Base-by-base conservation (phyloP, 2,888 invertebrate species). In the Andrena flavipes region DNA sequence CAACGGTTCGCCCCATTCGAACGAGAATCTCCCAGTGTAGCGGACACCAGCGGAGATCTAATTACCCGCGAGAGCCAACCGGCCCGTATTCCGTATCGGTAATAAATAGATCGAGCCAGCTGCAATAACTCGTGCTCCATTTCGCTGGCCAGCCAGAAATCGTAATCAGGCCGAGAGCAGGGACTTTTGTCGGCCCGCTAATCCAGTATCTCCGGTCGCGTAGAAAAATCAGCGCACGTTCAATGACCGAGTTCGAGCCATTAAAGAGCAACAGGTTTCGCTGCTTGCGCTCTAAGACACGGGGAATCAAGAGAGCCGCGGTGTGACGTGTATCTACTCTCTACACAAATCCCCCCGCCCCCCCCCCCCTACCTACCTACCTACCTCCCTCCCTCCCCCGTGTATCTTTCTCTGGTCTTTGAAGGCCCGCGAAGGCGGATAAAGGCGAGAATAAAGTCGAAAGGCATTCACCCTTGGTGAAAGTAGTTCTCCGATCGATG, bases 391-490 rank as follows among this genome's bases (percentile, higher is more conserved):
- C 42, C 16, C 13, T 7, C 62, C 23, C n/a, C 62, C 49, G 69
- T 76, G 62, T 84, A 73, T 80, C 80, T 82, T 76, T 76, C 82
- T 74, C 83, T 78, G 69, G 56, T 67, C 68, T 76, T 77, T 70
- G 79, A 78, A 82, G 72, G 74, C 77, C 84, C 82, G 76, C 84
- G 87, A 82, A 81, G 65, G 87, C 88, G 88, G 82, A 87, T 86
- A 82, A 89, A 87, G 88, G 88, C 86, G 86, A 88, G 89, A 86
- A 88, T 89, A 88, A 89, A 89, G 89, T 88, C 80, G 88, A 88
- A 88, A 91, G 91, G 86, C 91, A 89, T 91, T 91, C 90, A 91
- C 91, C 91, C 89, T 91, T 87, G 90, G 91, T 91, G 91, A 91
- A 91, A 91, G 91, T 91, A 87, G 86, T 88, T 86, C 82, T 85